Percentiles rank a stretch among this genome's conserved stretches.
These are phyloP conservation scores for Cantharis rufa DNA, from an alignment of 2,888 invertebrate species.

Conservation along the genomic window DNA sequence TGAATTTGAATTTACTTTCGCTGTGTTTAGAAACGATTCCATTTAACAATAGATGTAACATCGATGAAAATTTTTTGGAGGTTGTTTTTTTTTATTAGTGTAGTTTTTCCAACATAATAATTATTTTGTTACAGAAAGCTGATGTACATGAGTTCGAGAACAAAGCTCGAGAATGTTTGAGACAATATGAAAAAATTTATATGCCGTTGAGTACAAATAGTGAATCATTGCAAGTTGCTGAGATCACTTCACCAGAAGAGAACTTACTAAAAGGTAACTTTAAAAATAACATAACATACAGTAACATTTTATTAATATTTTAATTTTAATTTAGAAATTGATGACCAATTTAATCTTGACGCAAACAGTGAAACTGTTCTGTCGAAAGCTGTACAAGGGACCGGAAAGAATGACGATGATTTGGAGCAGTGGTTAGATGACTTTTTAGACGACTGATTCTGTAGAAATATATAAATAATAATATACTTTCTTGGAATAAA, in stretches of 20 bases:
- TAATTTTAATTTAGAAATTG: too few species aligned
- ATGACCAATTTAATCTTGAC: not conserved
- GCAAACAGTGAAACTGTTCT: not conserved
- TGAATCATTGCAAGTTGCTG: not conserved
- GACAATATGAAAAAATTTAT: not conserved
- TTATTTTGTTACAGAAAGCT: not conserved
- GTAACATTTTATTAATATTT: too few species aligned
- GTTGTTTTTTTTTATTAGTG: not conserved
- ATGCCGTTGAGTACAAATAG: not conserved
- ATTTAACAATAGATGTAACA: conserved; percentile 29
- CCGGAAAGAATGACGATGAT: not conserved
- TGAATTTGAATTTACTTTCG: conserved; percentile 31
- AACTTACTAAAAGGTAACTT: not conserved
- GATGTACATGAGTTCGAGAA: not conserved
- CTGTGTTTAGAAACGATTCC: conserved; percentile 30
- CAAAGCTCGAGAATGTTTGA: too few species aligned
- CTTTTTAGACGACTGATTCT: conserved; percentile 40
- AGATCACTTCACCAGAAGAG: not conserved
- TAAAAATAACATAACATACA: too few species aligned
- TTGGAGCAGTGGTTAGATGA: conserved; percentile 44
- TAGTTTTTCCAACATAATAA: not conserved
- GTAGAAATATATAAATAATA: not conserved
- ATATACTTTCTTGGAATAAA: not conserved
- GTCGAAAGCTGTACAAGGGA: not conserved
- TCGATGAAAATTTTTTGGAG: conserved; percentile 19